Evolutionary conservation across 2,888 invertebrate genomes (phyloP).

Genomic region (Scaptomyza polygonia): DNA sequence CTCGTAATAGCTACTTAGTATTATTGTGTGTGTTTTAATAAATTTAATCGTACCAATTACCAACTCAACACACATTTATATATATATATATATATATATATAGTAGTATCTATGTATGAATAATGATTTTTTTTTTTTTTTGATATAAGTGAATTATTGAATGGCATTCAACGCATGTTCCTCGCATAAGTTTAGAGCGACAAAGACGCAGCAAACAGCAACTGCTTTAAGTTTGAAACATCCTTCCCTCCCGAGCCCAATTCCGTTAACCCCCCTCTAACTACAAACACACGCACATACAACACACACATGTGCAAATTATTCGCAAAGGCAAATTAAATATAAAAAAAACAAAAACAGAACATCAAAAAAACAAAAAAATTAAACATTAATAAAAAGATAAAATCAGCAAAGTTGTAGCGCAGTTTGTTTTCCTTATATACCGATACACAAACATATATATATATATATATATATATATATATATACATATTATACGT

Average conservation of each 20-base stretch:
- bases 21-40: constrained; percentile 68
- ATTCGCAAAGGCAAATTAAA: constrained; percentile 14
- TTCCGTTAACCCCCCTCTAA: too few species aligned
- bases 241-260: neutral
- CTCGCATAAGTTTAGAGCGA: constrained; percentile 80
- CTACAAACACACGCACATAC: constrained; percentile 5
- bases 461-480: constrained; percentile 20
- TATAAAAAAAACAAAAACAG: constrained; percentile 14
- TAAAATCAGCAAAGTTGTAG: constrained; percentile 48
- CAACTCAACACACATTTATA: constrained; percentile 26
- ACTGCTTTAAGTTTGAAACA: constrained; percentile 43
- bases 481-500: constrained; percentile 10
- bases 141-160: constrained; percentile 52
- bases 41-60: constrained; percentile 32
- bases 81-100: constrained; percentile 20
- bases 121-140: constrained; percentile 56
- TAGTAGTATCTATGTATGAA: constrained; percentile 23
- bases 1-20: constrained; percentile 64
- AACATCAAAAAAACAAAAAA: constrained; percentile 8
- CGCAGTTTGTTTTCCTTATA: constrained; percentile 67
- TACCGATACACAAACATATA: constrained; percentile 32
- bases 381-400: constrained; percentile 27
- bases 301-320: constrained; percentile 7
- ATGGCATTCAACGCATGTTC: constrained; percentile 78
- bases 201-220: constrained; percentile 65